Conservation (phyloP, 1,140 invertebrate genomes). For the Saccostrea echinata region DNA sequence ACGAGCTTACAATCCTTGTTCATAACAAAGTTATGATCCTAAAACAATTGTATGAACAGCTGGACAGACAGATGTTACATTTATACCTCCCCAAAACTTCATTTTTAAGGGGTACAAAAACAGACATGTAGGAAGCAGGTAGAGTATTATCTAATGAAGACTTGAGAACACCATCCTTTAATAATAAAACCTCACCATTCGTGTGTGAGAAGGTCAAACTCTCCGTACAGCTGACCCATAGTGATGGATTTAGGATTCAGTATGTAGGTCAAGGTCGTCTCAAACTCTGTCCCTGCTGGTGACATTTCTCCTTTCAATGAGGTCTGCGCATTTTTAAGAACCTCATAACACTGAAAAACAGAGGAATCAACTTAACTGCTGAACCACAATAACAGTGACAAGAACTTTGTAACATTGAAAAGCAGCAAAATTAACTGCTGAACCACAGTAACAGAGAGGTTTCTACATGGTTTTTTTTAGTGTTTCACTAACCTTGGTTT, state of each 20-base stretch:
- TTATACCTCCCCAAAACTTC: too few species aligned
- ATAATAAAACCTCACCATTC: conserved; percentile 79
- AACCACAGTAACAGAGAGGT: too few species aligned
- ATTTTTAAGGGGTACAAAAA: too few species aligned
- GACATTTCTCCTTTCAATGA: conserved; percentile 84
- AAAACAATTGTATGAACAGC: too few species aligned
- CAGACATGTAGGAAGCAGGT: too few species aligned
- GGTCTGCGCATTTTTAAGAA: conserved; percentile 85
- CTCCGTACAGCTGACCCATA: conserved; percentile 82
- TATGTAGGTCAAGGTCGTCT: conserved; percentile 81
- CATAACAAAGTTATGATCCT: too few species aligned
- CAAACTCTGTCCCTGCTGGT: conserved; percentile 85
- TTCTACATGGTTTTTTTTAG: neutral
- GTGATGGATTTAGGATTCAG: conserved; percentile 81
- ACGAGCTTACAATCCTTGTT: too few species aligned
- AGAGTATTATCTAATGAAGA: too few species aligned
- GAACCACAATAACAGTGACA: neutral
- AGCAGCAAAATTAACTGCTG: too few species aligned
- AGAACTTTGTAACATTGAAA: too few species aligned
- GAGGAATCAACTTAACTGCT: neutral
- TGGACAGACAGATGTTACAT: too few species aligned
- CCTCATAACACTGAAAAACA: conserved; percentile 85
- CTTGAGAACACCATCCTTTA: too few species aligned
- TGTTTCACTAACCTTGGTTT: conserved; percentile 78
- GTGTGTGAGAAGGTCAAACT: conserved; percentile 80